These are phyloP conservation scores for Rhincodon typus DNA, from an alignment of 2,797 vertebrate species.

Conservation along the genomic window DNA sequence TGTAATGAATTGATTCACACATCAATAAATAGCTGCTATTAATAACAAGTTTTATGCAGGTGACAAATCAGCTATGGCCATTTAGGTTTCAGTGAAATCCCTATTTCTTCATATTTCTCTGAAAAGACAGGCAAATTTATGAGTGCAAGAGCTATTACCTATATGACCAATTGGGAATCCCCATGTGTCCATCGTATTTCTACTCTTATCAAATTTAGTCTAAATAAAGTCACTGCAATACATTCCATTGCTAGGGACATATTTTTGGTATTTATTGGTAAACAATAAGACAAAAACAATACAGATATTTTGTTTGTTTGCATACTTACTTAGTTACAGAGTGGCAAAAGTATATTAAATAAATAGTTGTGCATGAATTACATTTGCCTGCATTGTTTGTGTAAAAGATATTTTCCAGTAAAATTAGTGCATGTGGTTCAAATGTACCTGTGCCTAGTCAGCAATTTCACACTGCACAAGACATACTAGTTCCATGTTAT, in stretches of 20 bases:
- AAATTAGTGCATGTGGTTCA: not conserved
- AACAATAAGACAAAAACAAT: not conserved
- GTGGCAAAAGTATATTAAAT: not conserved
- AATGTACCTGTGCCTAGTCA: not conserved
- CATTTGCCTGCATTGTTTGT: not conserved
- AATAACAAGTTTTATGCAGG: not conserved
- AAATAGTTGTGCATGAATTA: not conserved
- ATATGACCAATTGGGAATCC: not conserved
- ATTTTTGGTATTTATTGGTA: not conserved
- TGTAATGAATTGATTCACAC: not conserved
- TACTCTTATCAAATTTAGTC: not conserved
- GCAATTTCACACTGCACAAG: not conserved
- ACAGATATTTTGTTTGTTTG: not conserved
- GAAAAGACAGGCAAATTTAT: not conserved
- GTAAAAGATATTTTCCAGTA: not conserved
- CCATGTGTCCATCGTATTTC: not conserved
- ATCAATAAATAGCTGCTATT: not conserved
- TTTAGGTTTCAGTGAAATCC: not conserved
- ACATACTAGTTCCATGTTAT: not conserved
- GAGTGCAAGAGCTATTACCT: not conserved
- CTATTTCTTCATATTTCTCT: conserved; percentile 8
- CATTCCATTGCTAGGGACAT: not conserved
- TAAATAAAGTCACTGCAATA: not conserved
- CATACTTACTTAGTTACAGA: not conserved
- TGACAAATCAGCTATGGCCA: not conserved